Evolutionary conservation across 2,113 vertebrate species (phyloP).

Genomic region (crab-eating macaque (Macaca fascicularis)): T2T-MFA8v1.1 NC_088387.1:5910501-5911000

Average conservation of each 20-base stretch:
- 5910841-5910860: slow-evolving; percentile 52
- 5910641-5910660: neutral
- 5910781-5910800: slow-evolving; percentile 58
- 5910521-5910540: neutral
- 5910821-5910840: slow-evolving; percentile 71
- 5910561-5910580: neutral
- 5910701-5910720: neutral
- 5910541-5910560: neutral
- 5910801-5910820: slow-evolving; percentile 53
- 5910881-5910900: slow-evolving; percentile 51
- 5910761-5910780: slow-evolving; percentile 46
- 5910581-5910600: neutral
- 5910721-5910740: slow-evolving; percentile 5
- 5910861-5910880: neutral
- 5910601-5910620: neutral
- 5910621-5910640: neutral
- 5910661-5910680: neutral
- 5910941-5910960: neutral
- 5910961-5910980: neutral
- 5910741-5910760: slow-evolving; percentile 76
- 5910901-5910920: neutral
- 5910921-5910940: slow-evolving; percentile 29
- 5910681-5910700: slow-evolving; percentile 28
- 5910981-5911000: neutral
- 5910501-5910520: neutral